phyloP scores from a whole-genome alignment of 2,888 invertebrate species.

The Melipona beecheii region DNA sequence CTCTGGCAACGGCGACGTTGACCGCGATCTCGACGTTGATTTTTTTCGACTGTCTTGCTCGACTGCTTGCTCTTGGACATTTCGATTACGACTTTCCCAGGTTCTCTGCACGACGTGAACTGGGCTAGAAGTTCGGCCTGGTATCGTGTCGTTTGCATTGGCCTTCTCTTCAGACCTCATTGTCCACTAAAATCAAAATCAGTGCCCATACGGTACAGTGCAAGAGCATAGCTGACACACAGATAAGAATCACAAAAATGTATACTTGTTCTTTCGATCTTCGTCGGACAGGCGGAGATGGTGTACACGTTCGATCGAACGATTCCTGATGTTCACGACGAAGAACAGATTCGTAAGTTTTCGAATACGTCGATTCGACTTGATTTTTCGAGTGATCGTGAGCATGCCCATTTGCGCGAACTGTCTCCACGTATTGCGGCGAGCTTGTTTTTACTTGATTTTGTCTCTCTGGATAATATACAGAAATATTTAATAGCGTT shows the following conservation, averaged over 20 bases:
- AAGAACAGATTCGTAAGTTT: constrained; percentile 67
- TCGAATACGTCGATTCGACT: constrained; percentile 74
- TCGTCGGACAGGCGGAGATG: constrained; percentile 79
- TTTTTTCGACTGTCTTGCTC: constrained; percentile 60
- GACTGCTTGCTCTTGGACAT: constrained; percentile 63
- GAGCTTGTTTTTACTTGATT: constrained; percentile 69
- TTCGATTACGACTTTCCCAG: constrained; percentile 79
- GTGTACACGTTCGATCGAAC: constrained; percentile 70
- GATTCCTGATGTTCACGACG: constrained; percentile 69
- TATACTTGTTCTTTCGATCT: constrained; percentile 76
- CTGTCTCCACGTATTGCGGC: constrained; percentile 75
- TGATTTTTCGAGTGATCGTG: constrained; percentile 70
- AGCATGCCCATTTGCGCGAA: constrained; percentile 69
- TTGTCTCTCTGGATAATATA: constrained; percentile 66
- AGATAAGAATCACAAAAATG: neutral
- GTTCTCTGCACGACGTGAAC: constrained; percentile 80
- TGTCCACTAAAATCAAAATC: constrained; percentile 58
- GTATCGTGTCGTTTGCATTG: constrained; percentile 61
- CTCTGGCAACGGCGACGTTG: constrained; percentile 71
- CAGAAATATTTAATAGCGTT: neutral
- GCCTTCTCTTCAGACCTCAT: constrained; percentile 72
- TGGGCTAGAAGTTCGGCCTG: constrained; percentile 73
- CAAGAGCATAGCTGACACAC: neutral
- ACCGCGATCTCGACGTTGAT: constrained; percentile 70
- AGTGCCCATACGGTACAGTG: neutral